These are phyloP conservation scores for Hedychridium roseum DNA, from an alignment of 2,888 invertebrate species.

Conservation along the genomic window DNA sequence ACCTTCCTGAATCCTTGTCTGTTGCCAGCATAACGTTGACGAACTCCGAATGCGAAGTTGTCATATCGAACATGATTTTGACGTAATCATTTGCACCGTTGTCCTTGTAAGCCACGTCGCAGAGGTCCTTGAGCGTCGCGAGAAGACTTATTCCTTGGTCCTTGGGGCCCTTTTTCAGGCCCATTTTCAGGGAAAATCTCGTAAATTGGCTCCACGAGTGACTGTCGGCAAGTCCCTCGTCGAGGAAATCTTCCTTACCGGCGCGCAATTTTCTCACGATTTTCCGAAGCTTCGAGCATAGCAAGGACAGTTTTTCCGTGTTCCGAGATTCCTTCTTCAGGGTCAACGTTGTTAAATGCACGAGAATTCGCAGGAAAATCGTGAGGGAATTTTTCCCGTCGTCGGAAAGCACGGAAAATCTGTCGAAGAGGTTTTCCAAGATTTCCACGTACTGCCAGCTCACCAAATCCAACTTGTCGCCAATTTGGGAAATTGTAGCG, in stretches of 20 bases:
- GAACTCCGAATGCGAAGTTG: constrained; percentile 80
- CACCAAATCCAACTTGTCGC: constrained; percentile 51
- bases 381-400: constrained; percentile 28
- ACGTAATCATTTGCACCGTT: constrained; percentile 65
- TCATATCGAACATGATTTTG: constrained; percentile 75
- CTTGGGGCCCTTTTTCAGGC: constrained; percentile 66
- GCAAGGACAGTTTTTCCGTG: constrained; percentile 42
- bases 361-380: constrained; percentile 48
- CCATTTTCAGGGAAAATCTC: constrained; percentile 72
- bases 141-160: constrained; percentile 51
- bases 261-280: constrained; percentile 35
- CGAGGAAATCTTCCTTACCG: constrained; percentile 24
- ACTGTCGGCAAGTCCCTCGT: constrained; percentile 47
- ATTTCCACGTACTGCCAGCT: constrained; percentile 44
- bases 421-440: constrained; percentile 45
- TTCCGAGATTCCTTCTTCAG: constrained; percentile 54
- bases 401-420: constrained; percentile 24
- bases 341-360: constrained; percentile 48
- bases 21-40: constrained; percentile 74
- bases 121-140: constrained; percentile 68
- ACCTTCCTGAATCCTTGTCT: too few species aligned
- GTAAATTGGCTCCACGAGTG: constrained; percentile 57
- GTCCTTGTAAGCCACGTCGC: constrained; percentile 68
- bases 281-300: constrained; percentile 38
- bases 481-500: constrained; percentile 46